Base-by-base conservation (phyloP, 2,113 vertebrate species). In the Hydrochoerus hydrochaeris region DNA sequence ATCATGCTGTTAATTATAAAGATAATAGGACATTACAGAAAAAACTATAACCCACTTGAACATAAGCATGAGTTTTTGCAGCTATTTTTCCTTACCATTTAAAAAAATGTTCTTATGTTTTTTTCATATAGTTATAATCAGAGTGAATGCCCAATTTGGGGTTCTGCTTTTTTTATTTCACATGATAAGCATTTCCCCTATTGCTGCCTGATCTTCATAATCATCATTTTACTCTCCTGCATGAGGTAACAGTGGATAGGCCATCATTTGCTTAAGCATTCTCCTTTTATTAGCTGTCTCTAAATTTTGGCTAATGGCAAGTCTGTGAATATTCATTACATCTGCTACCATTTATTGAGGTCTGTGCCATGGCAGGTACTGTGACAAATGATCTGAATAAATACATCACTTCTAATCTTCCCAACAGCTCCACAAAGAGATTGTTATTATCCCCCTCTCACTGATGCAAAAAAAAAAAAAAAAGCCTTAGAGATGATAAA, bases 101-200 rank as follows among this genome's bases (percentile, higher is more conserved):
- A 85, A 60, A 10, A 24, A 69, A 86, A 94, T 67, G 63, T 54
- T 77, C 83, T 95, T 78, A 32, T 46, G 54, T 73, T 80, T 95
- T 91, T 91, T 95, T 75, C 80, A 88, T 63, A 20, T 35, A 57
- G 81, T 95, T 73, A 60, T 96, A 90, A 92, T 97, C 92, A 96
- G 69, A 93, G 60, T 67, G 89, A 97, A 97, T 95, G 46, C 82
- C 73, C 67, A 65, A 67, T 97, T 88, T 93, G 24, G 89, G 82
- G 69, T 49, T 81, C 75, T 94, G 91, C 75, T 49, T 85, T 90
- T 71, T 93, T 92, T 87, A 41, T 93, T 90, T 85, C 85, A 75
- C n/a, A n/a, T 94, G 80, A 84, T 90, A 96, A 97, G 92, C 97
- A 62, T 67, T 95, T 97, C 97, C 88, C 92, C 82, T 69, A 7